These are phyloP conservation scores for Chelonus insularis DNA, from an alignment of 1,140 invertebrate species.

Conservation along the genomic window DNA sequence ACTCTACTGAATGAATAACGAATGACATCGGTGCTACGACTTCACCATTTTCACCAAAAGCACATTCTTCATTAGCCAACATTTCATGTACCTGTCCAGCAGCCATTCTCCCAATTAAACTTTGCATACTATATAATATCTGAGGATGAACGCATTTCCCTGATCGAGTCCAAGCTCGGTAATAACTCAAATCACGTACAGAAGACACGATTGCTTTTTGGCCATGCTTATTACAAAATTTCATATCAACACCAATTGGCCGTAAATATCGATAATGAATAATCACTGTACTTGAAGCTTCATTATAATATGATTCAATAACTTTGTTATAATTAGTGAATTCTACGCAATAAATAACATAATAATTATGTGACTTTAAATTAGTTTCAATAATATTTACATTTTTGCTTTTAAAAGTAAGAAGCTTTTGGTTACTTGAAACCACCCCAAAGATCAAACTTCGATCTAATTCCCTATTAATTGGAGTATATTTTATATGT, in stretches of 20 bases:
- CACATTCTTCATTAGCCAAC: background rate
- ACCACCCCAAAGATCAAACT: background rate
- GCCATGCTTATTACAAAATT: conserved; percentile 1
- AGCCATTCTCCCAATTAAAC: background rate
- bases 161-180: background rate
- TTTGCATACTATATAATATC: background rate
- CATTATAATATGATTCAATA: background rate
- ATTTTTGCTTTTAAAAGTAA: background rate
- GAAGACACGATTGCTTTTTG: background rate
- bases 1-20: background rate
- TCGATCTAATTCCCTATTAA: background rate
- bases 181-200: background rate
- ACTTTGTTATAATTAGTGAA: background rate
- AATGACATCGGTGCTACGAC: conserved; percentile 1
- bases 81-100: background rate
- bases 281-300: background rate
- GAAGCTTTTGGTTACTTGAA: background rate
- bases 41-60: background rate
- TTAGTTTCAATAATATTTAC: background rate
- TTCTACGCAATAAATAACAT: background rate
- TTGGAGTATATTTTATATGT: background rate
- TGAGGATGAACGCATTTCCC: background rate
- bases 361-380: background rate
- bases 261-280: background rate
- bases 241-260: background rate